Evolutionary conservation across 2,888 invertebrate genomes (phyloP).

Genomic region (Orthosia cruda): DNA sequence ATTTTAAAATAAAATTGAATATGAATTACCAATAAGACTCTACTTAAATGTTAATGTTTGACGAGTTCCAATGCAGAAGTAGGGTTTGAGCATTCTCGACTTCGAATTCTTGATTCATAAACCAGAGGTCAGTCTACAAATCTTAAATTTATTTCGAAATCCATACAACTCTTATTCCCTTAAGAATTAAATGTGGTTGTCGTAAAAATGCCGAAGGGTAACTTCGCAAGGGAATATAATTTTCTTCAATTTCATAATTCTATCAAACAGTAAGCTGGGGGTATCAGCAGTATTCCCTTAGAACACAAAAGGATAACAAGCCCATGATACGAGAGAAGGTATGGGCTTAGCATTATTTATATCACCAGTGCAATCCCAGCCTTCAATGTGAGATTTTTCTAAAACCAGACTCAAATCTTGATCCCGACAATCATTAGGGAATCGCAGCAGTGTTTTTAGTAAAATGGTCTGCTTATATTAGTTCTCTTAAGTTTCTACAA

Average conservation of each 20-base stretch:
- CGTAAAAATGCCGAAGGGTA: background rate
- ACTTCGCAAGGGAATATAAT: background rate
- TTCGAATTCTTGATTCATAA: no score
- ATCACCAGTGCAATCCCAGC: background rate
- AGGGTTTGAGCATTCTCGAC: no score
- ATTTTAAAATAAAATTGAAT: no score
- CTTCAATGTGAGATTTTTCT: constrained; percentile 17
- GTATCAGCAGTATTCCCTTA: constrained; percentile 26
- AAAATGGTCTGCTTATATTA: background rate
- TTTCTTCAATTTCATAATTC: constrained; percentile 6
- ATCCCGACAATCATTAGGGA: constrained; percentile 6
- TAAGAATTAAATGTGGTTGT: no score
- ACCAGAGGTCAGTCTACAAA: no score
- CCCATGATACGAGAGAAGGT: constrained; percentile 8
- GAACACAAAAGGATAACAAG: constrained; percentile 9
- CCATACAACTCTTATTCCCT: no score
- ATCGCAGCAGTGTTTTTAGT: background rate
- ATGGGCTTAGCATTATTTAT: constrained; percentile 43
- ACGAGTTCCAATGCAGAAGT: no score
- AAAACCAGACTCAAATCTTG: background rate
- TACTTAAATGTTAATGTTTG: no score
- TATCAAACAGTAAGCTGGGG: constrained; percentile 9
- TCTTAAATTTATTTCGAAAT: no score
- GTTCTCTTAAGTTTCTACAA: background rate
- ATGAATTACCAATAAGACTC: no score